Base-by-base conservation (phyloP, 1,140 invertebrate genomes). In the Rhysida immarginata region DNA sequence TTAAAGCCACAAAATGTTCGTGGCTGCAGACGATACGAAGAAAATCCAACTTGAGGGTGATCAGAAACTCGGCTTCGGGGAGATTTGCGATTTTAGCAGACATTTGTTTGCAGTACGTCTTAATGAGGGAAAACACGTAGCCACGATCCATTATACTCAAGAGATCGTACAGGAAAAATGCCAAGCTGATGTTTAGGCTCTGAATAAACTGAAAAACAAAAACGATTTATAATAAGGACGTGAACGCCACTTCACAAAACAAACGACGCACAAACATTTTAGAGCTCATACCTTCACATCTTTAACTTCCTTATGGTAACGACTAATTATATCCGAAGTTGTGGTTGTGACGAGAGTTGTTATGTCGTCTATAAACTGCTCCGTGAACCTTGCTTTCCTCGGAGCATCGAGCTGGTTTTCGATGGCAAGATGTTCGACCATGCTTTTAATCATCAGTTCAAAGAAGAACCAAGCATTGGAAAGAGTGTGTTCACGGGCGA, bases 11-110 rank as follows among this genome's bases (percentile, higher is more conserved):
- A 73, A 85, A 96, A 76, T 92, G 93, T 67, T 97, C 94, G 70
- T 97, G 92, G 29, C 89, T 89, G 68, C 90, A 94, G 1, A 97
- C 76, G 24, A 96, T 93, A 46, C 92, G 79, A 0, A 95, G 74
- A 63, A 96, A 90, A 63, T 94, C 87, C n/a, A 96, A 69, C 74
- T 81, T 82, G 49, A 81, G 77, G 59, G 77, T 77, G 57, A 81
- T 79, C 0, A 82, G 69, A 16, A 71, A 70, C 26, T 71, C 71
- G 23, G 77, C 76, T 54, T 84, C 83, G 0, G 81, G 81, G 43
- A 83, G 72, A 0, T 78, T 75, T 1, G 79, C 74, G 50, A 88
- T 86, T 71, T 86, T 87, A 0, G 83, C 81, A 21, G 82, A 80
- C 62, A 90, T 79, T 43, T 88, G 80, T 58, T 88, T 82, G 54